Percentiles rank a stretch among this genome's conserved stretches.
These are phyloP conservation scores for Onychostoma macrolepis DNA, from an alignment of 2,113 vertebrate species.

Conservation along the genomic window DNA sequence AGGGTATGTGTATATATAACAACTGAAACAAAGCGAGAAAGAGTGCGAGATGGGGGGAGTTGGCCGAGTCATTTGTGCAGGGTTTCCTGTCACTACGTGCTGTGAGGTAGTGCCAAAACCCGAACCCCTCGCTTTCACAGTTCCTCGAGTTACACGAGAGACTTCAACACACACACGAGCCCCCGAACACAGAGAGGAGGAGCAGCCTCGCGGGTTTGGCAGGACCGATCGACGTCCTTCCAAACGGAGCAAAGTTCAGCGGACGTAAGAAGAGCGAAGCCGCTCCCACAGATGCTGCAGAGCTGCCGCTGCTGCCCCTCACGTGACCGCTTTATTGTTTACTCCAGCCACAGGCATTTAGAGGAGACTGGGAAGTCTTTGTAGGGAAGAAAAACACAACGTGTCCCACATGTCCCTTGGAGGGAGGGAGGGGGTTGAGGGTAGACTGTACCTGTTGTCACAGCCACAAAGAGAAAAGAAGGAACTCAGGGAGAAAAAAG, in stretches of 20 bases:
- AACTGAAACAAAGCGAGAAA: not conserved
- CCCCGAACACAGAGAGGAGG: constrained; percentile 30
- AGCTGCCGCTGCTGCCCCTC: constrained; percentile 13
- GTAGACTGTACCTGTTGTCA: constrained; percentile 40
- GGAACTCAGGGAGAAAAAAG: constrained; percentile 9
- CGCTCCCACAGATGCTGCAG: constrained; percentile 56
- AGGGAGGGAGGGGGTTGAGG: not conserved
- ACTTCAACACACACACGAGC: not conserved
- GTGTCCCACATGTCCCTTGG: constrained; percentile 52
- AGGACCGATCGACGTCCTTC: constrained; percentile 20
- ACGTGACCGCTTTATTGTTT: constrained; percentile 50
- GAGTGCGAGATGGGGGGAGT: not conserved
- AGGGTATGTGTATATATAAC: not conserved
- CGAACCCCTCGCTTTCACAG: constrained; percentile 16
- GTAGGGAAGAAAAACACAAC: constrained; percentile 65
- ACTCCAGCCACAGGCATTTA: constrained; percentile 54
- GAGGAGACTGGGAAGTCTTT: constrained; percentile 18
- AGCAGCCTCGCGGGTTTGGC: constrained; percentile 47
- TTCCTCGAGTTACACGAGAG: constrained; percentile 37
- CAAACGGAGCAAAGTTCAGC: constrained; percentile 55
- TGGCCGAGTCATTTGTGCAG: not conserved
- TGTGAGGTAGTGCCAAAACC: constrained; percentile 57
- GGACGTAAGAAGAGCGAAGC: constrained; percentile 47
- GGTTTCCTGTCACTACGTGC: constrained; percentile 60
- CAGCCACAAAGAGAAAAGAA: constrained; percentile 16